phyloP scores from a whole-genome alignment of 2,888 invertebrate genomes.

The Rhingia rostrata region DNA sequence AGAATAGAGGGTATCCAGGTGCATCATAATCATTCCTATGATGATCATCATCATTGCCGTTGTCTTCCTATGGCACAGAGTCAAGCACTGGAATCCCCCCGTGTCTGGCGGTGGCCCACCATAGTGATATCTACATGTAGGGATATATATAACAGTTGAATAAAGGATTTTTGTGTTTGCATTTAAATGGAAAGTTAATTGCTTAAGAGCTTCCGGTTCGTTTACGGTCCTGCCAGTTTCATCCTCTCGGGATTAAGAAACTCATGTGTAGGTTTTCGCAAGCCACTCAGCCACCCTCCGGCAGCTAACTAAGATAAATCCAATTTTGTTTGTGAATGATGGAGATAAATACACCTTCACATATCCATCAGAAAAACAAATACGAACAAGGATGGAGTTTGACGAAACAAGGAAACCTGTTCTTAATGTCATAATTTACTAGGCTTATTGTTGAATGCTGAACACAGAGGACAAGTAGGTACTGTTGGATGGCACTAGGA shows the following conservation, averaged over 20 bases:
- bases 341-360: conserved; percentile 7
- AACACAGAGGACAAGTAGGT: not conserved
- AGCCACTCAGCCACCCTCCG: conserved; percentile 5
- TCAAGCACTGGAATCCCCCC: not conserved
- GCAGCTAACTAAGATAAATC: conserved; percentile 17
- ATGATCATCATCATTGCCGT: conserved; percentile 41
- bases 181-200: conserved; percentile 73
- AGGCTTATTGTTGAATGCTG: conserved; percentile 27
- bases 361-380: conserved; percentile 8
- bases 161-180: conserved; percentile 71
- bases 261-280: conserved; percentile 39
- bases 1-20: conserved; percentile 12
- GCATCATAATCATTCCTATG: conserved; percentile 14
- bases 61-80: conserved; percentile 41
- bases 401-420: conserved; percentile 43
- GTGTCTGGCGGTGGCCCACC: conserved; percentile 1
- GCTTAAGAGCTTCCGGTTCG: conserved; percentile 71
- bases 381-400: conserved; percentile 28
- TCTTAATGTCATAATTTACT: conserved; percentile 63
- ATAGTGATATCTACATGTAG: conserved; percentile 16
- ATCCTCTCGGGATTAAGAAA: conserved; percentile 57
- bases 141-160: conserved; percentile 45
- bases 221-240: conserved; percentile 58
- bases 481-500: not conserved
- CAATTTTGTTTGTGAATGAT: conserved; percentile 39